Conservation (phyloP, 2,797 vertebrate species). For the Garrulus glandarius region DNA sequence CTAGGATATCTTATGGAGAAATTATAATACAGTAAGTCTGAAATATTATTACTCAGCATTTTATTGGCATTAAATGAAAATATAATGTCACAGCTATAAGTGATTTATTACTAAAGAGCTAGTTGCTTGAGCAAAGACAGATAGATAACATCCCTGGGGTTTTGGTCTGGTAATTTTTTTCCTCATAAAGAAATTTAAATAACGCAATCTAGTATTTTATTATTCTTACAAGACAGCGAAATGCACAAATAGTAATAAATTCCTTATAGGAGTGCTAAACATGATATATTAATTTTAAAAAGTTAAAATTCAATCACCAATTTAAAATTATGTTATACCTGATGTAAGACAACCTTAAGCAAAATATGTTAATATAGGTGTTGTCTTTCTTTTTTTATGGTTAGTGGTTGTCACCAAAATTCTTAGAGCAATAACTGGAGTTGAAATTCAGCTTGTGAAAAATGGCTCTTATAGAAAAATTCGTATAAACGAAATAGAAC, state of each 20-base stretch:
- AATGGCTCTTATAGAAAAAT: neutral
- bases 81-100: neutral
- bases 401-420: neutral
- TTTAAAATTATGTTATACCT: neutral
- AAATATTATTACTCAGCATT: neutral
- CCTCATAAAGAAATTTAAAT: neutral
- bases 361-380: neutral
- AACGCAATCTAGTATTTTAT: neutral
- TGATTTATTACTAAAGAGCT: constrained; percentile 11
- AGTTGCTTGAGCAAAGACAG: constrained; percentile 14
- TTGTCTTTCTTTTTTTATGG: neutral
- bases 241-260: neutral
- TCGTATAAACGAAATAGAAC: neutral
- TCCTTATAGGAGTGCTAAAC: neutral
- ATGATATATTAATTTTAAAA: neutral
- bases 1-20: neutral
- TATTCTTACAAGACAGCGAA: neutral
- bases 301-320: neutral
- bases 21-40: constrained; percentile 1
- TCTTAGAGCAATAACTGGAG: constrained; percentile 56
- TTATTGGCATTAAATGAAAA: neutral
- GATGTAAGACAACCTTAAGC: neutral
- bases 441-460: neutral
- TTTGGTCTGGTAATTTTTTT: neutral
- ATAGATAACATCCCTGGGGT: neutral